A percentile compares a stretch with the other conserved stretches of the same genome.
Conservation (phyloP, 2,888 invertebrate genomes). For the Deilephila elpenor region DNA sequence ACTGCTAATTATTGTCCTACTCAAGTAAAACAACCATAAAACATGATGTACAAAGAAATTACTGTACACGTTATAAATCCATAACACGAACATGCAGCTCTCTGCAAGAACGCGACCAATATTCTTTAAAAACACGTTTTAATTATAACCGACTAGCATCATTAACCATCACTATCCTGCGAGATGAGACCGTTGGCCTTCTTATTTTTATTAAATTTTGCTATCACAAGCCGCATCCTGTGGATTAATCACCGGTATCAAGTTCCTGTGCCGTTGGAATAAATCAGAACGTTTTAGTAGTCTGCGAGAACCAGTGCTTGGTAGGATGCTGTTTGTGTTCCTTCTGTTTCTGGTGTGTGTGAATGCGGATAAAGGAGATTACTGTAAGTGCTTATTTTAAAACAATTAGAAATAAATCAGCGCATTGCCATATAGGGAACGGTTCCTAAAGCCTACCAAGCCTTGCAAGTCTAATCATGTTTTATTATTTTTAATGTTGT, state of each 20-base stretch:
- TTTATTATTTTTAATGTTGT: too few relatives aligned
- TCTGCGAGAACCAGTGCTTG: conserved; percentile 25
- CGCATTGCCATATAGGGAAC: too few relatives aligned
- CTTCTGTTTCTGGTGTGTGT: conserved; percentile 45
- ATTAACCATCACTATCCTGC: background rate
- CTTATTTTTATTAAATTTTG: conserved; percentile 28
- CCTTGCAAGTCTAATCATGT: too few relatives aligned
- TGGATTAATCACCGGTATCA: conserved; percentile 55
- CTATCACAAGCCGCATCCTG: conserved; percentile 68
- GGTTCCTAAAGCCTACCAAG: too few relatives aligned
- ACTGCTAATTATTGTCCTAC: too few relatives aligned
- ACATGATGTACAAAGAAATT: too few relatives aligned
- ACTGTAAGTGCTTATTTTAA: conserved; percentile 28
- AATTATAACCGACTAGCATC: background rate
- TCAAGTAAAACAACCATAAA: too few relatives aligned
- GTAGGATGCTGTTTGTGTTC: conserved; percentile 54
- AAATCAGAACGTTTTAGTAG: conserved; percentile 34
- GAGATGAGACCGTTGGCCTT: background rate
- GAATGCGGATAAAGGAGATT: conserved; percentile 44
- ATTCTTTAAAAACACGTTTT: background rate
- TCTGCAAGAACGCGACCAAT: background rate
- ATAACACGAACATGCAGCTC: too few relatives aligned
- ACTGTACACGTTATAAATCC: too few relatives aligned
- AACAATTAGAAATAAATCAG: too few relatives aligned
- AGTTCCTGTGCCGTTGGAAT: conserved; percentile 38